phyloP scores from a whole-genome alignment of 2,797 vertebrate species.

The Serranus cabrilla region DNA sequence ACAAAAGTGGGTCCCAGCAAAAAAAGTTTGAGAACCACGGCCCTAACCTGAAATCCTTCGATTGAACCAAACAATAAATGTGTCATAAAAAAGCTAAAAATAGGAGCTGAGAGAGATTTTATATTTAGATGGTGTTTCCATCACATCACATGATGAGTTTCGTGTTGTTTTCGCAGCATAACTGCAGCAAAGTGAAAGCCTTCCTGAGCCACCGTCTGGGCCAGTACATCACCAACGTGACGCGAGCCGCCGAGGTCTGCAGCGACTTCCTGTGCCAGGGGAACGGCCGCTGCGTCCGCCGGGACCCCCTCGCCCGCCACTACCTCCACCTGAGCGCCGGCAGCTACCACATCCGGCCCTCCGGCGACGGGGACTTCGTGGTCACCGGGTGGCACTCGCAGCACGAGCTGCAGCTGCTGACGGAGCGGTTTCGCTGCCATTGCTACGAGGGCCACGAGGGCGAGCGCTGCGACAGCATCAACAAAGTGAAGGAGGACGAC shows the following conservation, averaged over 20 bases:
- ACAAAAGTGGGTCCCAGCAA: too few relatives aligned
- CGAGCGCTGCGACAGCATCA: constrained; percentile 79
- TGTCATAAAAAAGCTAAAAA: too few relatives aligned
- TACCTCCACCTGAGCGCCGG: constrained; percentile 86
- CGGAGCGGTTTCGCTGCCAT: constrained; percentile 85
- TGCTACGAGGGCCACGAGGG: constrained; percentile 88
- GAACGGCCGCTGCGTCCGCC: constrained; percentile 81
- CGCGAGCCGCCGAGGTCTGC: constrained; percentile 83
- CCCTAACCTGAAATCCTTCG: too few relatives aligned
- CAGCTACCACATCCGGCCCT: constrained; percentile 78
- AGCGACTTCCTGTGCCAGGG: constrained; percentile 84
- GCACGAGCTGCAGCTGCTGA: constrained; percentile 76
- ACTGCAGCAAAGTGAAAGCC: constrained; percentile 84
- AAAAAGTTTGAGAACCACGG: too few relatives aligned
- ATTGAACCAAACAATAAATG: too few relatives aligned
- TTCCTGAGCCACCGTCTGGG: constrained; percentile 83
- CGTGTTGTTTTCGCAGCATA: constrained; percentile 75
- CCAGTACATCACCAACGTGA: constrained; percentile 86
- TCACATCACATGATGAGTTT: too few relatives aligned
- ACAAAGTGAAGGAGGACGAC: constrained; percentile 76
- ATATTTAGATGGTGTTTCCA: too few relatives aligned
- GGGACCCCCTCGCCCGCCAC: constrained; percentile 72
- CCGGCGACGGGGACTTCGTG: constrained; percentile 72
- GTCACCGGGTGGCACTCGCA: constrained; percentile 79
- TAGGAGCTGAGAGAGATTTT: too few relatives aligned